A percentile compares a stretch with the other conserved stretches of the same genome.
Evolutionary conservation across 2,113 vertebrate genomes (phyloP).

Genomic region (Neotoma lepida): DNA sequence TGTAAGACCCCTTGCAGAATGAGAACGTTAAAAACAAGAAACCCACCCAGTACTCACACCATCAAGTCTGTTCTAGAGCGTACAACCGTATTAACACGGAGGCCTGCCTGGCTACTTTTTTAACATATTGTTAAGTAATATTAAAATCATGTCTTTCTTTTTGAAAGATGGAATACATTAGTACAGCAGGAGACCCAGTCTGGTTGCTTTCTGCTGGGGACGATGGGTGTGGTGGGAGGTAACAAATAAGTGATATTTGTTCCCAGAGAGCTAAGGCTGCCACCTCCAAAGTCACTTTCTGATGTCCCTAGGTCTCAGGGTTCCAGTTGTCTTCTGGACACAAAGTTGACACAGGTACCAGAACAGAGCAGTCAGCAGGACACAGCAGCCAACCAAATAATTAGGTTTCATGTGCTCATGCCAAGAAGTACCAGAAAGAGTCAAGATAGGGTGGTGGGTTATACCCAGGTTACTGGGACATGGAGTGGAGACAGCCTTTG

Average conservation of each 20-base stretch:
- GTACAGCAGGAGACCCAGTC: conserved; percentile 93
- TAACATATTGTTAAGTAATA: conserved; percentile 99
- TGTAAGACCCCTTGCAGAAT: conserved; percentile 96
- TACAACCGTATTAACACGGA: conserved; percentile 99
- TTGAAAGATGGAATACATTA: conserved; percentile 99
- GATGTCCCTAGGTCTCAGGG: not conserved
- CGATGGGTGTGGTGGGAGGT: not conserved
- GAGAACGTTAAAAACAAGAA: conserved; percentile 89
- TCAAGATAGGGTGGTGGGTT: not conserved
- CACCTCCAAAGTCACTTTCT: not conserved
- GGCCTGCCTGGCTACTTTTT: conserved; percentile 99
- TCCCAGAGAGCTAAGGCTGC: not conserved
- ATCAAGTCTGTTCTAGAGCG: conserved; percentile 97
- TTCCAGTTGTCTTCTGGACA: not conserved
- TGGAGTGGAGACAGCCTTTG: not conserved
- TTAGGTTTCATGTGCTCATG: not conserved
- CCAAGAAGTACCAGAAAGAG: not conserved
- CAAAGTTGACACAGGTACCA: not conserved
- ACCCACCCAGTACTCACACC: conserved; percentile 95
- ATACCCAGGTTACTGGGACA: not conserved
- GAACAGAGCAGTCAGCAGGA: not conserved
- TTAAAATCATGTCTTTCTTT: conserved; percentile 99
- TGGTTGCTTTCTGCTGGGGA: conserved; percentile 85
- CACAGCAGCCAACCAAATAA: not conserved
- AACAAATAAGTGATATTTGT: not conserved